A percentile compares a stretch with the other conserved stretches of the same genome.
Evolutionary conservation across 1,140 invertebrate species (phyloP).

Genomic region (Oryzaephilus surinamensis): DNA sequence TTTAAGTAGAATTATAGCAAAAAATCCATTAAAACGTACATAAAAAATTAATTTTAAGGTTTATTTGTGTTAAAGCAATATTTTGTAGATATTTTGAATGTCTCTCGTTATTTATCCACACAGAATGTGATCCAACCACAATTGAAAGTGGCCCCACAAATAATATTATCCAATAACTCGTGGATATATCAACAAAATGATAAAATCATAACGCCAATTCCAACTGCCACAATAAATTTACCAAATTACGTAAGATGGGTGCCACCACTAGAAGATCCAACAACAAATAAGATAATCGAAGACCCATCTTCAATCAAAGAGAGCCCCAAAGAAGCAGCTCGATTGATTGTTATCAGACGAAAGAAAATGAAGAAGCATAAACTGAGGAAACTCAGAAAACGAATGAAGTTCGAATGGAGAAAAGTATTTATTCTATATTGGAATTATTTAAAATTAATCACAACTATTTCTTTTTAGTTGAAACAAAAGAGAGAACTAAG

Average conservation of each 20-base stretch:
- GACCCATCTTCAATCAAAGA: constrained; percentile 33
- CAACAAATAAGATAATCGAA: constrained; percentile 15
- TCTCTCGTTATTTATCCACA: constrained; percentile 5
- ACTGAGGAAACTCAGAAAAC: constrained; percentile 64
- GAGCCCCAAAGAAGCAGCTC: constrained; percentile 50
- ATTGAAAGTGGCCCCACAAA: too few relatives aligned
- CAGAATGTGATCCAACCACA: too few relatives aligned
- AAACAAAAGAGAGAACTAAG: constrained; percentile 53
- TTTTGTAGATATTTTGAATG: too few relatives aligned
- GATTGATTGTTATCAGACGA: constrained; percentile 64
- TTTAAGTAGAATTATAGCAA: too few relatives aligned
- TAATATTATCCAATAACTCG: constrained; percentile 10
- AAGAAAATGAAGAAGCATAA: constrained; percentile 84
- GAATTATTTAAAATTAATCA: background rate
- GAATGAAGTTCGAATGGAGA: constrained; percentile 62
- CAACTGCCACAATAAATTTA: constrained; percentile 16
- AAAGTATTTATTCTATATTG: constrained; percentile 41
- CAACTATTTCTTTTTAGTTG: constrained; percentile 32
- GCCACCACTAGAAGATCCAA: constrained; percentile 17
- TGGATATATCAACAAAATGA: constrained; percentile 26
- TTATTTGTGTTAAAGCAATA: too few relatives aligned
- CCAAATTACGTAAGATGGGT: constrained; percentile 21
- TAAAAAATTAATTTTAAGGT: too few relatives aligned
- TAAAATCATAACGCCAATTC: constrained; percentile 15
- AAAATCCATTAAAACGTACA: constrained; percentile 5